A percentile compares a stretch with the other conserved stretches of the same genome.
Evolutionary conservation across 2,888 invertebrate species (phyloP).

Genomic region (Rhagonycha fulva): DNA sequence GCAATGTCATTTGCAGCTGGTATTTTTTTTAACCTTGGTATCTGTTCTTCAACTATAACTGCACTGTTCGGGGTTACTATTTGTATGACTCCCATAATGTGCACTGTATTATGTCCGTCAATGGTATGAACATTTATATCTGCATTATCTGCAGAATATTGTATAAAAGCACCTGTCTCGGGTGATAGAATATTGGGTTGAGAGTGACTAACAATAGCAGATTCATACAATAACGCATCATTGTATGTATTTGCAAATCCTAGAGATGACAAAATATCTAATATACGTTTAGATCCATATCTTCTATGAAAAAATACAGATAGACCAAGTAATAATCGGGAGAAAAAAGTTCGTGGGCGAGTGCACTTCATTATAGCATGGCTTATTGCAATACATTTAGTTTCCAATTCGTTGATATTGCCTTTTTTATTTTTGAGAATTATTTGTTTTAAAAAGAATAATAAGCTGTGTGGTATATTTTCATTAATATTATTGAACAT

Average conservation of each 20-base stretch:
- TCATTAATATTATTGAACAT: slow-evolving; percentile 24
- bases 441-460: neutral
- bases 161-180: no score
- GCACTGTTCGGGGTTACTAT: slow-evolving; percentile 37
- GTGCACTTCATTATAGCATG: no score
- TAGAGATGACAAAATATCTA: no score
- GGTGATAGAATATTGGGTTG: no score
- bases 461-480: neutral
- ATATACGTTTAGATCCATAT: no score
- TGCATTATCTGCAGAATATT: slow-evolving; percentile 42
- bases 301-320: no score
- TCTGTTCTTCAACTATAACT: slow-evolving; percentile 31
- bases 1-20: slow-evolving; percentile 37
- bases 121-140: slow-evolving; percentile 43
- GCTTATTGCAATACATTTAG: neutral
- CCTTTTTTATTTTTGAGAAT: slow-evolving; percentile 4
- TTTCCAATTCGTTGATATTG: neutral
- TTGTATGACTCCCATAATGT: slow-evolving; percentile 40
- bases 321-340: no score
- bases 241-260: no score
- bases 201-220: no score
- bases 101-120: slow-evolving; percentile 41
- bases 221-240: no score
- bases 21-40: slow-evolving; percentile 14
- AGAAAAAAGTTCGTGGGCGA: no score